Percentiles rank a stretch among this genome's conserved stretches.
Evolutionary conservation across 2,113 vertebrate species (phyloP).

Genomic region (Engraulis encrasicolus): DNA sequence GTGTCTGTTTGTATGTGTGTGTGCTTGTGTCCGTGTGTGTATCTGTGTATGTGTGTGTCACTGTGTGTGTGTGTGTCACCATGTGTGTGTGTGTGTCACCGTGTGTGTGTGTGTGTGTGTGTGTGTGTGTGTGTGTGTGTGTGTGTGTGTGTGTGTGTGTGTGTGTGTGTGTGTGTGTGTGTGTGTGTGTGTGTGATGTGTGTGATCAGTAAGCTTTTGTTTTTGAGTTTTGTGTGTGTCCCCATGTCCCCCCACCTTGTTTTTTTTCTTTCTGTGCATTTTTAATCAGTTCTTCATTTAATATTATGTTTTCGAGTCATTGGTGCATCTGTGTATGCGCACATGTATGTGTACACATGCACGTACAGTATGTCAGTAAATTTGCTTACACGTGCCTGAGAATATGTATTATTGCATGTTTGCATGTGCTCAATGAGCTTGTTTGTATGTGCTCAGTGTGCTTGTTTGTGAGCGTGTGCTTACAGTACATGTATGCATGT

Average conservation of each 20-base stretch:
- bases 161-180: not conserved
- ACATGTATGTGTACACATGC: no score
- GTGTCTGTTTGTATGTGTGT: not conserved
- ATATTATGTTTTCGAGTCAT: no score
- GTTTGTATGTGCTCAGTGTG: not conserved
- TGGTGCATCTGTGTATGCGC: no score
- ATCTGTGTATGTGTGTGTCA: not conserved
- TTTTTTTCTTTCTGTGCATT: slow-evolving; percentile 9
- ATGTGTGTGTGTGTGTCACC: not conserved
- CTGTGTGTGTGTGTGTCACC: not conserved
- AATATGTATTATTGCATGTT: no score
- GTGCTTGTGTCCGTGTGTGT: not conserved
- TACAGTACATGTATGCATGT: no score
- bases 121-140: not conserved
- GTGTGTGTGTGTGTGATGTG: not conserved
- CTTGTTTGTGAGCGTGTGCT: not conserved
- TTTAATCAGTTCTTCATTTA: no score
- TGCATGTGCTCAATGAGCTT: not conserved
- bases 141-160: not conserved
- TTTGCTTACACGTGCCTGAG: no score
- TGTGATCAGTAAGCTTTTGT: no score
- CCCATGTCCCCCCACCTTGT: no score
- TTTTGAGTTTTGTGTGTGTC: no score
- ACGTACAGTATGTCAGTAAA: no score
- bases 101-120: not conserved